These are phyloP conservation scores for Merluccius polli DNA, from an alignment of 2,797 vertebrate species.

Conservation along the genomic window DNA sequence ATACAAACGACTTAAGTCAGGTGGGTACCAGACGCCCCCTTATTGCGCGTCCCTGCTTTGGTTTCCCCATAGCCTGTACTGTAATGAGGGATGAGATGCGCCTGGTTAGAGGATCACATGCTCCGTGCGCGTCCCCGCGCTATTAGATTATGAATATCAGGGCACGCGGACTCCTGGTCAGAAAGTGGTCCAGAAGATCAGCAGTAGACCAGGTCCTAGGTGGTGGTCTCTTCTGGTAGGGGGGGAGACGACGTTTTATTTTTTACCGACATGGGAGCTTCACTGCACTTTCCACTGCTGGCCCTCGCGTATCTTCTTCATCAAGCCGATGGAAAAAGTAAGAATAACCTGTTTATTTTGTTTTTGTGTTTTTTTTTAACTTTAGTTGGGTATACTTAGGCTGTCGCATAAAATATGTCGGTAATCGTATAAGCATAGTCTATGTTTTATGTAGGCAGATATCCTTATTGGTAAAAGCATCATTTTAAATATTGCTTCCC, in stretches of 20 bases:
- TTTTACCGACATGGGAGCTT: constrained; percentile 70
- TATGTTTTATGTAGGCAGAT: background rate
- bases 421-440: background rate
- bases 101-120: constrained; percentile 91
- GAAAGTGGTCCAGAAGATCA: constrained; percentile 1
- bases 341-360: constrained; percentile 71
- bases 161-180: constrained; percentile 14
- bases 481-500: too few relatives aligned
- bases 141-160: constrained; percentile 56
- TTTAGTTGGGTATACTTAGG: background rate
- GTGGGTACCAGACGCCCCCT: too few relatives aligned
- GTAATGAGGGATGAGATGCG: constrained; percentile 77
- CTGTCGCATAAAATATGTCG: background rate
- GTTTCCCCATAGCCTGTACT: background rate
- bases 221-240: too few relatives aligned
- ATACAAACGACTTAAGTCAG: too few relatives aligned
- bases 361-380: background rate
- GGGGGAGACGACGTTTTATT: too few relatives aligned
- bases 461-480: background rate
- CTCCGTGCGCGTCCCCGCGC: constrained; percentile 48
- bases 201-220: background rate
- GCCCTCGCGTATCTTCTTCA: constrained; percentile 51
- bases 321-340: constrained; percentile 76
- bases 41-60: background rate
- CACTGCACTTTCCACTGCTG: constrained; percentile 33